phyloP scores from a whole-genome alignment of 1,140 invertebrate species.

The Cotesia vestalis region DNA sequence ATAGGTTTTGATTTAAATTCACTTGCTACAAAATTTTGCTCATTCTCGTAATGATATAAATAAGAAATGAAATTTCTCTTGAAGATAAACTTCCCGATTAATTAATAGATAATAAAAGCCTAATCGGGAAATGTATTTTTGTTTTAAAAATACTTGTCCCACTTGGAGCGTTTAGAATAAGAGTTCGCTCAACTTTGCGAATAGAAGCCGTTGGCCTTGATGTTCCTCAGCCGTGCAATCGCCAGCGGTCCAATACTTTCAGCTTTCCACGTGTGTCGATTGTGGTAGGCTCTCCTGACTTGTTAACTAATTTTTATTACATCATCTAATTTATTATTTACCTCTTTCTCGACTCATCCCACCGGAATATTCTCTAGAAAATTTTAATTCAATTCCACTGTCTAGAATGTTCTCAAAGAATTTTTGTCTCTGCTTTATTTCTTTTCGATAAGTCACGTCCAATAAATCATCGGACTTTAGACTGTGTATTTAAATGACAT shows the following conservation, averaged over 20 bases:
- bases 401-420: too few species aligned
- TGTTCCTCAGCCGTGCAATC: conserved; percentile 38
- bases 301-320: not conserved
- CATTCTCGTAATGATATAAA: too few species aligned
- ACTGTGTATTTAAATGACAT: not conserved
- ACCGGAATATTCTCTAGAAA: too few species aligned
- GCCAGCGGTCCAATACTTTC: conserved; percentile 10
- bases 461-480: too few species aligned
- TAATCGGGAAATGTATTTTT: not conserved
- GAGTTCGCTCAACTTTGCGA: conserved; percentile 38
- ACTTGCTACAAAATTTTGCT: too few species aligned
- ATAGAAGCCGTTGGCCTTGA: conserved; percentile 39
- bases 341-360: too few species aligned
- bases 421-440: too few species aligned
- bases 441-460: too few species aligned
- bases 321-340: too few species aligned
- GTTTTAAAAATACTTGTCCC: not conserved
- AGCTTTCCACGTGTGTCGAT: conserved; percentile 11
- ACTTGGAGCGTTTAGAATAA: not conserved
- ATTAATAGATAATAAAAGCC: not conserved
- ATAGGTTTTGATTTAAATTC: not conserved
- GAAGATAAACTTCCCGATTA: not conserved
- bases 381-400: too few species aligned
- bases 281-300: conserved; percentile 4
- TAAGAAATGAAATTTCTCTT: not conserved